phyloP scores from a whole-genome alignment of 2,797 vertebrate species.

The Poecile montanus region DNA sequence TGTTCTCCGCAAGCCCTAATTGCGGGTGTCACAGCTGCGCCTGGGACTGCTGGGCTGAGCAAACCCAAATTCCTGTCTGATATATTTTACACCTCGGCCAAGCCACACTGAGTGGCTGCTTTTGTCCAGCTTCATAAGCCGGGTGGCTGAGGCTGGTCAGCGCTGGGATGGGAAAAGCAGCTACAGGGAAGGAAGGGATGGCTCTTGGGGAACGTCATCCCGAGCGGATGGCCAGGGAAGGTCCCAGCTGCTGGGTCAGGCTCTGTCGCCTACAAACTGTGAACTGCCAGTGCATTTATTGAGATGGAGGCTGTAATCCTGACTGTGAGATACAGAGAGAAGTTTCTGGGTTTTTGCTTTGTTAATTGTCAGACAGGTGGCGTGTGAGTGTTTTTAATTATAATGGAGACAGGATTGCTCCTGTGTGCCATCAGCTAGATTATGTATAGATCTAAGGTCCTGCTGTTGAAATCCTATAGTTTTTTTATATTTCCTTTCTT shows the following conservation, averaged over 20 bases:
- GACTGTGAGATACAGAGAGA: not conserved
- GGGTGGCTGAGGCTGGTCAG: not conserved
- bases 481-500: not conserved
- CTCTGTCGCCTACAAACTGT: not conserved
- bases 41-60: conserved; percentile 5
- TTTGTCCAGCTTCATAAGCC: not conserved
- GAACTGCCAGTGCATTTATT: not conserved
- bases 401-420: not conserved
- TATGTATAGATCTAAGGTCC: not conserved
- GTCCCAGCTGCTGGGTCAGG: not conserved
- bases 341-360: not conserved
- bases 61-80: conserved; percentile 34
- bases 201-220: not conserved
- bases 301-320: not conserved
- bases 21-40: not conserved
- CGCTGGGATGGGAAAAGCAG: not conserved
- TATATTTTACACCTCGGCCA: not conserved
- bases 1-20: conserved; percentile 24
- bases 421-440: not conserved
- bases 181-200: not conserved
- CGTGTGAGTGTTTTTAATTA: not conserved
- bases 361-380: not conserved
- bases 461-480: not conserved
- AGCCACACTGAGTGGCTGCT: conserved; percentile 2
- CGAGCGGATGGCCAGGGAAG: fast-evolving